A percentile compares a stretch with the other conserved stretches of the same genome.
Conservation (phyloP, 2,797 vertebrate genomes). For the Huso huso region DNA sequence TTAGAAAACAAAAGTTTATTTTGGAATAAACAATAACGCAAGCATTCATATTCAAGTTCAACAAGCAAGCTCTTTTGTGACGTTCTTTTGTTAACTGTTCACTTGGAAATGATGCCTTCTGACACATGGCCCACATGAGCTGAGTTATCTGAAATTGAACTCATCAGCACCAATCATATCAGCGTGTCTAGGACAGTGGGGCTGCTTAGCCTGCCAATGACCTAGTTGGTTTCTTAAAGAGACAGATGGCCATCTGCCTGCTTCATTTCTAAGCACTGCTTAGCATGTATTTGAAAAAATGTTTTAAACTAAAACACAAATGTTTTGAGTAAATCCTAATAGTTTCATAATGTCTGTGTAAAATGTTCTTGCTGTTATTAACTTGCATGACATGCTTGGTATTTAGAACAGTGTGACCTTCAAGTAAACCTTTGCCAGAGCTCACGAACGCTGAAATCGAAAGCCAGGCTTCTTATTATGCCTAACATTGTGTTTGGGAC, state of each 20-base stretch:
- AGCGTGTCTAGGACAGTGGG: conserved; percentile 36
- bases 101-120: conserved; percentile 45
- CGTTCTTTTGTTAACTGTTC: conserved; percentile 15
- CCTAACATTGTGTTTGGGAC: background rate
- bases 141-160: conserved; percentile 48
- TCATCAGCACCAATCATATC: conserved; percentile 47
- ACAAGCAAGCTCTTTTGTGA: conserved; percentile 9
- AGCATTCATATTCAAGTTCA: conserved; percentile 15
- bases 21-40: conserved; percentile 11
- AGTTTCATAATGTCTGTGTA: no score
- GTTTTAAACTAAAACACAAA: background rate
- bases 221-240: conserved; percentile 30
- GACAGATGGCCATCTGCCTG: background rate
- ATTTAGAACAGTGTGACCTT: conserved; percentile 10
- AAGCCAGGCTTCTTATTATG: background rate
- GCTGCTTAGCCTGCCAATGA: conserved; percentile 34
- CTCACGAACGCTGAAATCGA: background rate
- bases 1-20: conserved; percentile 6
- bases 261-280: background rate
- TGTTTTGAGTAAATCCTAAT: background rate
- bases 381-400: background rate
- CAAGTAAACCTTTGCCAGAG: conserved; percentile 11
- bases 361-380: background rate
- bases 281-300: no score
- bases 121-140: conserved; percentile 41